Conservation (phyloP, 1,140 invertebrate genomes). For the Delia radicum region DNA sequence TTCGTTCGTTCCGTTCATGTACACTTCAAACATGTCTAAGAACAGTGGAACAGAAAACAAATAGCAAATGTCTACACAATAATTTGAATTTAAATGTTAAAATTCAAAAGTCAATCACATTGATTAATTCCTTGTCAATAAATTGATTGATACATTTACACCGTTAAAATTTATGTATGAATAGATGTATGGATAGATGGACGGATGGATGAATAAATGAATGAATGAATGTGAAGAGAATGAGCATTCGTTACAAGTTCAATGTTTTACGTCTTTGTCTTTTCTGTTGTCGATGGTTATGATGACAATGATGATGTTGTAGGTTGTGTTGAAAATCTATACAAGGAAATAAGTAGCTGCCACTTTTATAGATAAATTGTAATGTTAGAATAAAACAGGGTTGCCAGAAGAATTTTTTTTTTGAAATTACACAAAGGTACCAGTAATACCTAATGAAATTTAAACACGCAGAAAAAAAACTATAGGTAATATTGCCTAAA, state of each 20-base stretch:
- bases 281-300: not conserved
- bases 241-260: not conserved
- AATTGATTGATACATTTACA: slow-evolving; percentile 9
- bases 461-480: no score
- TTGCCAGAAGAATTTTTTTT: no score
- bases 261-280: not conserved
- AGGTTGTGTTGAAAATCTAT: no score
- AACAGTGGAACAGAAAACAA: no score
- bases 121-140: slow-evolving; percentile 16
- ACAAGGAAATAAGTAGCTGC: not conserved
- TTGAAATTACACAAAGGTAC: no score
- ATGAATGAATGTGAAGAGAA: not conserved
- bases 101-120: slow-evolving; percentile 1
- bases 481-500: no score
- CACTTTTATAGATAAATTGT: not conserved
- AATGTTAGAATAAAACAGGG: no score
- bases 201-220: not conserved
- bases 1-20: no score
- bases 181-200: not conserved
- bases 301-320: not conserved
- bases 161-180: not conserved
- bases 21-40: no score
- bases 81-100: not conserved
- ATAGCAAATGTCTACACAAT: no score
- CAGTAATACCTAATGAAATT: no score